Base-by-base conservation (phyloP, 2,888 invertebrate genomes). In the Erebia aethiops region DNA sequence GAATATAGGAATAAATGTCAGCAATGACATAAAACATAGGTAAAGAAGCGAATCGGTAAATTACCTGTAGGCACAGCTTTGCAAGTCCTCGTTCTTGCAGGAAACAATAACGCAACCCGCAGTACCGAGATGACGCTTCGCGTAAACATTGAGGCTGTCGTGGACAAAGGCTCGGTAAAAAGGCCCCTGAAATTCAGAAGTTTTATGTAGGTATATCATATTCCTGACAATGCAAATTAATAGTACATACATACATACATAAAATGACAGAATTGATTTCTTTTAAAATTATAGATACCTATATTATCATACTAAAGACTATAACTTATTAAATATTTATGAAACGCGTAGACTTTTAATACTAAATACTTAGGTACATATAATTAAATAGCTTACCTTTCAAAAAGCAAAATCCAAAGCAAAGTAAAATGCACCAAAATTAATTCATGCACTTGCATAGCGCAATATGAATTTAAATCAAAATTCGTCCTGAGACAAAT, bases 111-210 rank as follows among this genome's bases (percentile, higher is more conserved):
- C 75, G 67, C 94, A 94, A 2, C 81, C 76, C 0, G 82, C 84
- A 0, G 89, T 81, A 0, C 91, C 91, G 0, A 87, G 7, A 46
- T 84, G 77, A 0, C 89, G 78, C 0, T 84, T 82, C 0, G 82
- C 83, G 71, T 90, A 93, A 0, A 86, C 88, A 72, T 94, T 87
- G 1, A 86, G 83, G 0, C 94, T 94, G 54, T 94, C 93, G 74
- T 91, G 92, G 0, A 91, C 88, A 10, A 94, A 88, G 7, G 94
- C 88, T n/a, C 92, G 89, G 77, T 94, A 95, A 49, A 77, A 75
- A 2, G 85, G 82, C 26, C 71, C 75, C 91, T 92, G 81, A 49
- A 83, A 83, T 66, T 8, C 1, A 61, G n/a, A 60, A 58, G 8
- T 14, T 0, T 14, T 26, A 21, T 14, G 2, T n/a, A n/a, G n/a